Evolutionary conservation across 2,113 vertebrate genomes (phyloP).

Genomic region (Crotalus viridis): DNA sequence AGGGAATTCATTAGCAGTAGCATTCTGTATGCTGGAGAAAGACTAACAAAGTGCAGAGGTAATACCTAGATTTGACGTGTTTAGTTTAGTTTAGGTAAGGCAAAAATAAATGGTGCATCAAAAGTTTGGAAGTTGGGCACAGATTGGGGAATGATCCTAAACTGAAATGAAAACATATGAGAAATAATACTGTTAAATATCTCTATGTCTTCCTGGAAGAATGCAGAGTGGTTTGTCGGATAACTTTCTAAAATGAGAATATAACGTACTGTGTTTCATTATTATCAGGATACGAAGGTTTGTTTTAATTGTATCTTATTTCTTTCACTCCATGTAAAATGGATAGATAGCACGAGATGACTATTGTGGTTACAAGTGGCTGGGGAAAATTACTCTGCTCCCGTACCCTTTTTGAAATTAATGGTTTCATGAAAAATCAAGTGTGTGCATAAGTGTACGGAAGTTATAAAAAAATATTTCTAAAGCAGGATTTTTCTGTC

Average conservation of each 20-base stretch:
- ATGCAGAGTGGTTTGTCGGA: not conserved
- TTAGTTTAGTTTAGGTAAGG: not conserved
- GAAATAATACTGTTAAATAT: not conserved
- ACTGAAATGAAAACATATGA: not conserved
- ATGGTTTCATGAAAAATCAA: not conserved
- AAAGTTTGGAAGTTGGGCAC: not conserved
- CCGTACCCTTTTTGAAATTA: not conserved
- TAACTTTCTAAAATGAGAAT: not conserved
- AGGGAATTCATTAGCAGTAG: slow-evolving; percentile 21
- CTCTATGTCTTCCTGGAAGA: not conserved
- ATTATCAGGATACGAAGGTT: not conserved
- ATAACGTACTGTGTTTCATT: not conserved
- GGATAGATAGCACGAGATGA: not conserved
- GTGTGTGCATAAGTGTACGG: not conserved
- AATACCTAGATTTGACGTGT: not conserved
- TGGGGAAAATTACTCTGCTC: not conserved
- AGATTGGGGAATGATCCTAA: not conserved
- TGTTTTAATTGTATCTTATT: not conserved
- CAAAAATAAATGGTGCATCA: not conserved
- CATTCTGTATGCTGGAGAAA: not conserved
- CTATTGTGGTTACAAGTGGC: not conserved
- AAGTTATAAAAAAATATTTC: not conserved
- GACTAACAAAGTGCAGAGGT: not conserved
- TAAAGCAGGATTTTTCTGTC: not conserved
- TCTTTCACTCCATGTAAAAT: not conserved